Evolutionary conservation across 1,140 invertebrate genomes (phyloP), one percentile per base, ranked within the genome.

Genomic region (Bombus waltoni): DNA sequence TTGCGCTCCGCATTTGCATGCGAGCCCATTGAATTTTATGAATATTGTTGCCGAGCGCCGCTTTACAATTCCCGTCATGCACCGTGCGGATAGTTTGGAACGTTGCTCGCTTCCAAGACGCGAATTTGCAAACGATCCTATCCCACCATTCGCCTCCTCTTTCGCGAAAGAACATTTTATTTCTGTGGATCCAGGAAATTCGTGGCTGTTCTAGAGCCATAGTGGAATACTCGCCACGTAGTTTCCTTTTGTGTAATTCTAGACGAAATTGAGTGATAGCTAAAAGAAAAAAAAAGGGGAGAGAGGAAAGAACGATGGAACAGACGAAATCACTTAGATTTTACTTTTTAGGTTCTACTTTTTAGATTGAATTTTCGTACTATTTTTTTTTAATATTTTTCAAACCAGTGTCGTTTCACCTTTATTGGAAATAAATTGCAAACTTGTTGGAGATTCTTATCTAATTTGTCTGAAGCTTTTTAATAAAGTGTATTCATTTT

Each of bases 11-110:
- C 44, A 42, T 42, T 73, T 73, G 72, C 81, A 53, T 53, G 59
- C 42, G 53, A 15, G 40, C 13, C 71, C 81, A 82, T 82, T 82
- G 59, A 75, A 82, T 82, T 82, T 82, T 82, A 82, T 75, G 81
- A 82, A 82, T 82, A 82, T 82, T 75, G 81, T 75, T 75, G 71
- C 72, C 81, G 72, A 44, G 57, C 59, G n/a, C 25, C 81, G 42
- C 72, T 75, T 82, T 75, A 73, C 57, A 82, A 82, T 82, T 82
- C 81, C 3, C 59, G 42, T 75, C 81, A 53, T 47, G 71, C 57
- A 6, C 57, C 42, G 32, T 13, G 47, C 3, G 40, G 42, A 65
- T 47, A n/a, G 71, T 75, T 82, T 38, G 57, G 40, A 44, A 44
- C 71, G 72, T 40, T 53, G 32, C 53, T 40, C 74, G 57, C 59